Conservation (phyloP, 2,888 invertebrate species). For the Altica lythri region DNA sequence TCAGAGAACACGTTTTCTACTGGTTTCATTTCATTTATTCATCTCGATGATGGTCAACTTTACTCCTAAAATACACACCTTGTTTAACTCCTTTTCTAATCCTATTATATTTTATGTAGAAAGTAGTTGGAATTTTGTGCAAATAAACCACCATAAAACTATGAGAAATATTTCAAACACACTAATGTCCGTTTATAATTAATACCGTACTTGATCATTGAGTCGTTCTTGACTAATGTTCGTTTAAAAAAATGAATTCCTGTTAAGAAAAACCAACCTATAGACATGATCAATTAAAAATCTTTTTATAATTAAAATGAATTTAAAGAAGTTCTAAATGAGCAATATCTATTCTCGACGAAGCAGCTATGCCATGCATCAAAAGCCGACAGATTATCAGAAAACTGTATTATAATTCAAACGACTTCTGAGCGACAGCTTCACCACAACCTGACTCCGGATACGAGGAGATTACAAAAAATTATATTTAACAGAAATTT, state of each 20-base stretch:
- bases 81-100: too few species aligned
- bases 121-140: too few species aligned
- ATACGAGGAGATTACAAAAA: constrained; percentile 19
- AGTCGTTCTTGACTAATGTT: constrained; percentile 40
- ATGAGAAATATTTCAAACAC: too few species aligned
- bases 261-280: constrained; percentile 47
- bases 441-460: constrained; percentile 16
- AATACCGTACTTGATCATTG: constrained; percentile 28
- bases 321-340: constrained; percentile 53
- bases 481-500: too few species aligned
- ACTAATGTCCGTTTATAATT: too few species aligned
- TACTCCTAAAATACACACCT: too few species aligned
- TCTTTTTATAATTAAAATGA: constrained; percentile 56
- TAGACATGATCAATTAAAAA: constrained; percentile 55
- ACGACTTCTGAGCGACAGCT: constrained; percentile 35
- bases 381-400: constrained; percentile 53
- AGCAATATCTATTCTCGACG: constrained; percentile 56
- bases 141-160: too few species aligned
- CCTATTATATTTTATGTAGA: too few species aligned
- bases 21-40: constrained; percentile 54
- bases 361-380: constrained; percentile 49
- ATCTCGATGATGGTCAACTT: constrained; percentile 48
- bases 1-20: constrained; percentile 44
- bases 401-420: constrained; percentile 55
- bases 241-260: constrained; percentile 45